Base-by-base conservation (phyloP, 2,797 vertebrate genomes). In the Aulostomus chinensis region DNA sequence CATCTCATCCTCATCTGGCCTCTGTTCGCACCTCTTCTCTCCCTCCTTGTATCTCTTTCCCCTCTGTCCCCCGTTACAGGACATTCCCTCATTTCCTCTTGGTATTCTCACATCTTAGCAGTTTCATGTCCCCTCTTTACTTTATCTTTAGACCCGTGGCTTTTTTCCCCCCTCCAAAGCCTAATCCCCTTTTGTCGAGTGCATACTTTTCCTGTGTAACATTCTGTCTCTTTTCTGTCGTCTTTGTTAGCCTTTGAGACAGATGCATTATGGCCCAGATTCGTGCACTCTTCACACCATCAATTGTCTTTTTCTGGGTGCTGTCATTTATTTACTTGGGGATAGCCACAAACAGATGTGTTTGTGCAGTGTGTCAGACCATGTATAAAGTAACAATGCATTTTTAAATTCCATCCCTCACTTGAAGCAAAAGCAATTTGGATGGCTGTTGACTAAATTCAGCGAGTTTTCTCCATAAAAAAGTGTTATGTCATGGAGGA, bases 1-100 rank as follows among this genome's bases (percentile, higher is more conserved):
- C 71, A 74, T 83, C 81, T 84, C 79, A 77, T 86, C 85, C 77
- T 68, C 64, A 38, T 42, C 63, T 74, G 60, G 71, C 80, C 76
- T 76, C 61, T 63, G 57, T 67, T 76, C 51, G 41, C 53, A 69
- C 66, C 68, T 63, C 47, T 58, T 46, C 63, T 48, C 56, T 53
- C 43, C 47, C 51, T 43, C 37, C 39, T 47, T 54, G 48, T 66
- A 42, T 75, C 65, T 52, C 52, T 69, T 67, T 75, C 54, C 36
- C 49, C 62, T 38, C 46, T 60, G 43, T 32, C 76, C 56, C 51
- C 47, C 53, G 50, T 67, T 73, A 62, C 77, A 79, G 81, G 73
- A 83, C 61, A 73, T 72, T 63, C 68, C 53, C 37, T 51, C 21
- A 61, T 78, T 77, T 61, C 67, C 56, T 72, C 66, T 48, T 63